Conservation (phyloP, 2,113 vertebrate genomes). For the Regulus satrapa region DNA sequence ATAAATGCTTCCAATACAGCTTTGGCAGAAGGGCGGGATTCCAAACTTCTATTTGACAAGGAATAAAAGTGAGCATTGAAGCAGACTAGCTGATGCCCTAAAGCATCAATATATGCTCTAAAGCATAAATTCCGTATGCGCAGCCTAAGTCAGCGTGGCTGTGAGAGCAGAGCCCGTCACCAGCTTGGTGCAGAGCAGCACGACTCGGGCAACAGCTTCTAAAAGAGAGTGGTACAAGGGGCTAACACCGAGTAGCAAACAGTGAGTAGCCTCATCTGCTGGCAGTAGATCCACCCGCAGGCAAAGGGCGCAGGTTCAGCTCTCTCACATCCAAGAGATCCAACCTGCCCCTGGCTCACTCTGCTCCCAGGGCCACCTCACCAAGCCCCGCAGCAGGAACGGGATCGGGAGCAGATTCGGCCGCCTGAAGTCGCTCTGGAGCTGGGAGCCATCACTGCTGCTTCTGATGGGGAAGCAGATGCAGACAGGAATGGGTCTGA, state of each 20-base stretch:
- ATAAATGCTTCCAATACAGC: slow-evolving; percentile 25
- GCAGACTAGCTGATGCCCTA: slow-evolving; percentile 37
- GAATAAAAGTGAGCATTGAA: slow-evolving; percentile 13
- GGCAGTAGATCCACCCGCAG: background rate
- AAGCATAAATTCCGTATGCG: background rate
- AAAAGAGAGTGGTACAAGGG: background rate
- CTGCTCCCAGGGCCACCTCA: background rate
- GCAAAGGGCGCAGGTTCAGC: background rate
- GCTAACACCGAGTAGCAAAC: background rate
- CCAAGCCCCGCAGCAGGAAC: rapidly evolving
- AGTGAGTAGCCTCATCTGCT: background rate
- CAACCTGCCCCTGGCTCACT: background rate
- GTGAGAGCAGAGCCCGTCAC: background rate
- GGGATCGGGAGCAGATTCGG: rapidly evolving
- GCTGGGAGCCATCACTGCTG: background rate
- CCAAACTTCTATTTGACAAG: background rate
- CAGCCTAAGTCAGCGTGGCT: background rate
- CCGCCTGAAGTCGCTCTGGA: background rate
- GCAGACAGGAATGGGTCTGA: background rate
- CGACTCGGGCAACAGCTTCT: background rate
- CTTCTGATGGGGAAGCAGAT: background rate
- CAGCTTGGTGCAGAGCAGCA: slow-evolving; percentile 21
- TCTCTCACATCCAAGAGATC: background rate
- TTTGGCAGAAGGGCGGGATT: slow-evolving; percentile 4
- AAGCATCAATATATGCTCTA: too few species aligned